phyloP scores from a whole-genome alignment of 2,797 vertebrate genomes.

The Enteromius afrohamiltoni region DNA sequence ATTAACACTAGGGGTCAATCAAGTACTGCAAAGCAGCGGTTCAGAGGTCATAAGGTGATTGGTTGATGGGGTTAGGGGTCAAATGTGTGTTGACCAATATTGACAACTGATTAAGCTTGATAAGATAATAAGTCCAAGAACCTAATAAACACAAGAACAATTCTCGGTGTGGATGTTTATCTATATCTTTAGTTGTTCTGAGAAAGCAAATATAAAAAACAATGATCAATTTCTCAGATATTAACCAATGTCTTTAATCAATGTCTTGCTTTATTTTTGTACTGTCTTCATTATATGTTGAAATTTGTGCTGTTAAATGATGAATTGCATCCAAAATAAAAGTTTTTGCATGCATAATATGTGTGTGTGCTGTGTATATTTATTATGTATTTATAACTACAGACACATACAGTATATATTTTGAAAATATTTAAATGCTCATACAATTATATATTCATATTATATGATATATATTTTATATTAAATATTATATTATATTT shows the following conservation, averaged over 20 bases:
- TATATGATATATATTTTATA: no score
- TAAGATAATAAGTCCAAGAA: not conserved
- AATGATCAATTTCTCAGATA: not conserved
- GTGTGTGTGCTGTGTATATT: no score
- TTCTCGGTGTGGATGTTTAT: not conserved
- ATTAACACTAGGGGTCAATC: constrained; percentile 53
- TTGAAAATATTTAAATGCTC: no score
- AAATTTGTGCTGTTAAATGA: not conserved
- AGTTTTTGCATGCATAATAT: no score
- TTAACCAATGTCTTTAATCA: constrained; percentile 13
- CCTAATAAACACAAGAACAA: not conserved
- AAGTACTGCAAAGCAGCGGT: not conserved
- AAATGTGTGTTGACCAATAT: constrained; percentile 15
- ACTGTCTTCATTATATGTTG: not conserved
- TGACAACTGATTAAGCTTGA: constrained; percentile 9
- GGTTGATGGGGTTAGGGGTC: not conserved
- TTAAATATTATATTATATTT: no score
- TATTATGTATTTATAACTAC: no score
- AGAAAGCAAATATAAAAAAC: not conserved
- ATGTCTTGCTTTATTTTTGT: not conserved
- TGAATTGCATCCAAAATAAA: no score
- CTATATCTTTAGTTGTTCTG: not conserved
- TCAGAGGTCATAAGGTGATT: not conserved
- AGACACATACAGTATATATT: no score
- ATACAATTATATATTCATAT: no score